These are phyloP conservation scores for Bradypodion ventrale DNA, from an alignment of 2,797 vertebrate species.

Conservation along the genomic window DNA sequence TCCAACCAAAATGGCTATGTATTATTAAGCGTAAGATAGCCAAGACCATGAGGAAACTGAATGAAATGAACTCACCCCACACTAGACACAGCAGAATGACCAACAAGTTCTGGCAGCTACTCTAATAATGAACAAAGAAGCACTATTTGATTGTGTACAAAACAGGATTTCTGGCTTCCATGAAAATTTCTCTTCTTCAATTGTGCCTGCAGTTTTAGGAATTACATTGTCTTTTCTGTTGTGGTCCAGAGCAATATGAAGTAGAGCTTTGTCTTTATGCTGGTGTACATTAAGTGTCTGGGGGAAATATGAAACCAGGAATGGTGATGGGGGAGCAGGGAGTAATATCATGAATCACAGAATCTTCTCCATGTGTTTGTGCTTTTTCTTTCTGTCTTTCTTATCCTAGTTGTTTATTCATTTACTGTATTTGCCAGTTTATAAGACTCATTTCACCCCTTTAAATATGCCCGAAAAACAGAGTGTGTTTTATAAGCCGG, in stretches of 20 bases:
- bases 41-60: background rate
- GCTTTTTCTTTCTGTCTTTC: too few relatives aligned
- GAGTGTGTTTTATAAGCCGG: too few relatives aligned
- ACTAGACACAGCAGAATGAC: background rate
- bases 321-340: too few relatives aligned
- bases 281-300: background rate
- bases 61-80: background rate
- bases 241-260: background rate
- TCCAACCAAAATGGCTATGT: background rate
- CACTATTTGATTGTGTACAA: background rate
- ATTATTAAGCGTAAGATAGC: background rate
- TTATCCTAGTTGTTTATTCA: too few relatives aligned
- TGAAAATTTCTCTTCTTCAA: background rate
- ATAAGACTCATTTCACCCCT: too few relatives aligned
- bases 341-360: background rate
- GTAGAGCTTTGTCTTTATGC: background rate
- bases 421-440: too few relatives aligned
- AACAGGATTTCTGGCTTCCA: background rate
- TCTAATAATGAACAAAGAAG: background rate
- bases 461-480: too few relatives aligned
- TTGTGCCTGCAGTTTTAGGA: background rate
- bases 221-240: background rate
- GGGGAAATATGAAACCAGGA: background rate
- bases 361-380: background rate
- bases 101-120: background rate